Evolutionary conservation across 2,113 vertebrate genomes (phyloP), one percentile per base, ranked within the genome.

Genomic region (Chionodraco myersi): DNA sequence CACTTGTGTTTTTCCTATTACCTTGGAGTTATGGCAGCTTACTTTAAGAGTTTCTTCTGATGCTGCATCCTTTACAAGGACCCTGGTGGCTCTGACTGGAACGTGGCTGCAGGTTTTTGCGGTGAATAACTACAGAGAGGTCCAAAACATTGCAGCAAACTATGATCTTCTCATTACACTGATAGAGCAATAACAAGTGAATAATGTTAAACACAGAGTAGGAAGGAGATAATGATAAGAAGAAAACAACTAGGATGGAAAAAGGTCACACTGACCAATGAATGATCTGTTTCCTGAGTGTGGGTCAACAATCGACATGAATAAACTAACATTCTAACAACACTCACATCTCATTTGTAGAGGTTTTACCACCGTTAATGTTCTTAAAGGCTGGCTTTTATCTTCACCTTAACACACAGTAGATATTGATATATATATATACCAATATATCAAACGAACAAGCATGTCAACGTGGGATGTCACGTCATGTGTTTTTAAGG

Each of bases 121-220:
- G 0, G 51, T 70, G 59, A 83, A 72, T 80, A 67, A 77, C 65
- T 21, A 9, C 26, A 13, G 34, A 56, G 18, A 15, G 67, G 67
- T 75, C 88, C 80, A 69, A 41, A 80, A 79, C 76, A 41, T n/a
- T 77, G 80, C 76, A 66, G 75, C 36, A 67, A 71, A 57, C 71
- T 23, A 23, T 8, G 52, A 61, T 82, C 69, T 47, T 69, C 67
- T 84, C 74, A 79, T 87, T 77, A 82, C 21, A 11, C 48, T 49
- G 67, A 73, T 23, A 14, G 49, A 23, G 4, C 53, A 77, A 57
- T 65, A 49, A 86, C 9, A 49, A 45, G 60, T 63, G 16, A 57
- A 30, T 44, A 65, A 68, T 71, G 69, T 61, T 44, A 87, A 80
- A 67, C 21, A 60, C 44, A 61, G 14, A 80, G 57, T 10, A 18